These are phyloP conservation scores for Bedellia somnulentella DNA, from an alignment of 2,888 invertebrate genomes.

Conservation along the genomic window DNA sequence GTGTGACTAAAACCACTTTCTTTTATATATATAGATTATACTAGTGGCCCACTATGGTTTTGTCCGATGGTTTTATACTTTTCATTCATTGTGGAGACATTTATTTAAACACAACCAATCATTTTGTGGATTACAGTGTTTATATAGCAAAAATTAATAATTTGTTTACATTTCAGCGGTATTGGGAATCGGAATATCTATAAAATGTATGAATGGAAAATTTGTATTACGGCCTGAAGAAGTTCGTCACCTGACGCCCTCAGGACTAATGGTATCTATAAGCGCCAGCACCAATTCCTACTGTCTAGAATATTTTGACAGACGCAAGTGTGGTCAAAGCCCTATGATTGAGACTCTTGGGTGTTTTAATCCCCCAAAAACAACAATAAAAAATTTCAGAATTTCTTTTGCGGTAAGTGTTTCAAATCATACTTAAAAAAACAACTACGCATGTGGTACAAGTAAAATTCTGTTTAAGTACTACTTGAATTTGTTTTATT, in stretches of 20 bases:
- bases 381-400: constrained; percentile 31
- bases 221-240: constrained; percentile 22
- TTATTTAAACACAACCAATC: too few relatives aligned
- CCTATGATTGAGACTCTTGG: constrained; percentile 24
- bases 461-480: too few relatives aligned
- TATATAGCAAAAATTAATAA: too few relatives aligned
- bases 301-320: constrained; percentile 44
- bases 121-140: too few relatives aligned
- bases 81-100: too few relatives aligned
- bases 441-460: too few relatives aligned
- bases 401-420: constrained; percentile 43
- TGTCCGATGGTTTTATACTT: too few relatives aligned
- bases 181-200: constrained; percentile 24
- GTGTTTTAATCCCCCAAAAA: constrained; percentile 23
- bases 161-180: constrained; percentile 26
- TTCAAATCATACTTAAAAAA: too few relatives aligned
- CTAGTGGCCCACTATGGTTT: too few relatives aligned
- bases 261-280: constrained; percentile 19
- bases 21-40: too few relatives aligned
- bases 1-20: too few relatives aligned
- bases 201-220: constrained; percentile 24
- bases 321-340: constrained; percentile 21
- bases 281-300: constrained; percentile 21
- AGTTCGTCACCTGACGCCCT: constrained; percentile 20
- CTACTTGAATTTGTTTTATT: too few relatives aligned